Base-by-base conservation (phyloP, 2,113 vertebrate genomes). In the Diphyllodes magnificus region DNA sequence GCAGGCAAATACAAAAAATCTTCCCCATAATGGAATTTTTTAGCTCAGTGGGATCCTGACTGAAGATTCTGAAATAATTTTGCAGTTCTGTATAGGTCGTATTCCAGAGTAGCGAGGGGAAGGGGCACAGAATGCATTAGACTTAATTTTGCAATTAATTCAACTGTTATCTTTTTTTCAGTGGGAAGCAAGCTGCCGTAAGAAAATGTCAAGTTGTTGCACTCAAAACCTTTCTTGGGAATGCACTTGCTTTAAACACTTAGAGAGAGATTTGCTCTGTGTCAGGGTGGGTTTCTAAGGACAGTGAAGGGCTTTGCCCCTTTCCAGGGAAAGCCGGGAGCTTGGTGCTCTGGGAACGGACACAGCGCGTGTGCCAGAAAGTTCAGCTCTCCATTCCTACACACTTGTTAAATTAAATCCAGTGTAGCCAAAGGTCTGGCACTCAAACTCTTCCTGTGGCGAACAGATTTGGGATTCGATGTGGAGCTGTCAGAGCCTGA, bases 291-390 rank as follows among this genome's bases (percentile, higher is more conserved):
- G 25, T 57, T 90, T 76, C 53, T 42, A 7, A 57, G 27, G 12
- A 8, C 40, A 15, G 11, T 5, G 66, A 18, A 65, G 44, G 63
- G 31, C 9, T 94, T 64, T 11, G 15, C 10, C 65, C n/a, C 22
- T 71, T 82, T 45, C 50, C 82, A 54, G 30, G 53, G 57, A 61
- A 33, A 57, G 11, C 54, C 69, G 53, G 10, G 30, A 82, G 30
- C 31, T 44, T 13, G 1, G 6, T 24, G 39, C 51, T 23, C 6
- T 47, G 49, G 45, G 15, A 11, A 16, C 18, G 54, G 51, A 5
- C 4, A 10, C 16, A 10, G 20, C 1, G 1, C 6, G 14, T 10
- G 20, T 4, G 44, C 9, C 28, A 39, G 24, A 33, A 65, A 7
- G 9, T 25, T 15, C 57, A 61, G 17, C 30, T 64, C 66, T 64